Evolutionary conservation across 2,797 vertebrate genomes (phyloP).

Genomic region (Mormyrus proboscirostris): DNA sequence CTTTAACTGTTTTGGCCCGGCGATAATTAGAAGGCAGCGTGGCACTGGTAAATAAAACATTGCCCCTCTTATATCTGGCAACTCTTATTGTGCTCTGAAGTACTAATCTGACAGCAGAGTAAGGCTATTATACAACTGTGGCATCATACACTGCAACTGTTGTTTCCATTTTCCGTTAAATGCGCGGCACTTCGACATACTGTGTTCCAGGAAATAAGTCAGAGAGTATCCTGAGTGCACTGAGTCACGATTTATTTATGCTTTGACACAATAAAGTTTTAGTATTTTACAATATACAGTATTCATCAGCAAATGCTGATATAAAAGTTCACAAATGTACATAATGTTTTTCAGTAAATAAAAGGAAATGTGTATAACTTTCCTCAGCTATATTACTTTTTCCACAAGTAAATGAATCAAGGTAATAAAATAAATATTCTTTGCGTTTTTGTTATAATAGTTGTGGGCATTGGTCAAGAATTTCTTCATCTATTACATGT

Average conservation of each 20-base stretch:
- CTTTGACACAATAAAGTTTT: neutral
- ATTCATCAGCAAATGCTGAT: neutral
- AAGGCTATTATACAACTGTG: neutral
- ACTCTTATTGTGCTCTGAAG: neutral
- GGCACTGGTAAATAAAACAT: slow-evolving; percentile 1
- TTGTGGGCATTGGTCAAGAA: neutral
- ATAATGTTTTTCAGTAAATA: neutral
- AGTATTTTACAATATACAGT: neutral
- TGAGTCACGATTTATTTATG: neutral
- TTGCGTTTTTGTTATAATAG: neutral
- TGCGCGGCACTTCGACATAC: neutral
- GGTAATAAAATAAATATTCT: neutral
- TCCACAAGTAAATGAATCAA: neutral
- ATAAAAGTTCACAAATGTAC: neutral
- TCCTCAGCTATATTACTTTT: neutral
- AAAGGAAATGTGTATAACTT: neutral
- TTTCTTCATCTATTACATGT: neutral
- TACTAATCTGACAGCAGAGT: neutral
- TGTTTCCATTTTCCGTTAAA: neutral
- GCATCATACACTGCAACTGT: neutral
- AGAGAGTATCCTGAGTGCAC: neutral
- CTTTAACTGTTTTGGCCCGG: neutral
- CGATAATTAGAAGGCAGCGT: neutral
- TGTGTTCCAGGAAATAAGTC: neutral
- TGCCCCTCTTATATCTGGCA: neutral